These are phyloP conservation scores for Spisula subtruncata DNA, from an alignment of 2,888 invertebrate genomes.

Conservation along the genomic window DNA sequence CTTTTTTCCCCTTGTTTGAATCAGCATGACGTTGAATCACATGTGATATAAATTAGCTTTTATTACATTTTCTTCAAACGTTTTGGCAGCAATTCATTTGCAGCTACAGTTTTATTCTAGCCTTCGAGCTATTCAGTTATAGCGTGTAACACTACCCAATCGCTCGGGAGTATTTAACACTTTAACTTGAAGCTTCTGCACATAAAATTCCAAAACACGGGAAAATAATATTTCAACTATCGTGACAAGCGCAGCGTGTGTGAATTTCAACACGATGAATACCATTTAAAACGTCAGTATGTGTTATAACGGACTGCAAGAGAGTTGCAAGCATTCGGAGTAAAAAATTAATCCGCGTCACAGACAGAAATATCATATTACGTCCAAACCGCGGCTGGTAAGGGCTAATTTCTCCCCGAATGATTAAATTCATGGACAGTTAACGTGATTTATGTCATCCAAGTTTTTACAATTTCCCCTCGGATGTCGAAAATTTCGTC, in stretches of 20 bases:
- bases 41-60: background rate
- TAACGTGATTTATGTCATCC: slow-evolving; percentile 20
- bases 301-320: background rate
- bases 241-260: background rate
- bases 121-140: background rate
- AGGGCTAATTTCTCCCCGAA: background rate
- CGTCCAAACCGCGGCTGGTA: background rate
- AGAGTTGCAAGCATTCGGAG: background rate
- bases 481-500: no score
- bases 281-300: background rate
- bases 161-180: background rate
- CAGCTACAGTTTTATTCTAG: background rate
- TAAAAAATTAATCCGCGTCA: background rate
- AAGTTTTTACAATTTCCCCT: background rate
- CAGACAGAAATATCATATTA: slow-evolving; percentile 24
- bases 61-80: background rate
- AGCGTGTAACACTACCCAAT: background rate
- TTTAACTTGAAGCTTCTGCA: background rate
- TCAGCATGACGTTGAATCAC: background rate
- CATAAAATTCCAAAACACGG: background rate
- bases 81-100: background rate
- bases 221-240: background rate
- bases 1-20: background rate
- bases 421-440: background rate
- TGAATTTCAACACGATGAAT: background rate